Conservation (phyloP, 2,888 invertebrate species). For the Parasteatoda lunata region DNA sequence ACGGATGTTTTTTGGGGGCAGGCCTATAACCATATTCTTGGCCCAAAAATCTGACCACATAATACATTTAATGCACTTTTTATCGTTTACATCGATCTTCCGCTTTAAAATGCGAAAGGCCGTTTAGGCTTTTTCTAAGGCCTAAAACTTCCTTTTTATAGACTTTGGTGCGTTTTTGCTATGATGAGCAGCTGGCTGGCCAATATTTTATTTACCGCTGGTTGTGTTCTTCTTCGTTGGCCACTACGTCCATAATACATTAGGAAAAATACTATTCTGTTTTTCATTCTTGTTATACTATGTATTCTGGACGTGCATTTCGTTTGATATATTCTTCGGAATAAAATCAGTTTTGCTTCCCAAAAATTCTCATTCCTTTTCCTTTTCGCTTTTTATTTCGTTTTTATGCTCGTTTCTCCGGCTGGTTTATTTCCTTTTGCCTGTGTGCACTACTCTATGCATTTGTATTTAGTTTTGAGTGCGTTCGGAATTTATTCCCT, state of each 20-base stretch:
- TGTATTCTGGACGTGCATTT: slow-evolving; percentile 63
- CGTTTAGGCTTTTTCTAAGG: slow-evolving; percentile 24
- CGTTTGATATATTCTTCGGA: slow-evolving; percentile 53
- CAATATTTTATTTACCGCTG: slow-evolving; percentile 66
- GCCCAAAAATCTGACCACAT: slow-evolving; percentile 63
- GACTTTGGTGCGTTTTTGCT: slow-evolving; percentile 47
- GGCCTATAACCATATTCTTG: slow-evolving; percentile 64
- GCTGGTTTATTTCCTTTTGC: slow-evolving; percentile 55
- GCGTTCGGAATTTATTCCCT: slow-evolving; percentile 46
- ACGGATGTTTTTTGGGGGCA: slow-evolving; percentile 49
- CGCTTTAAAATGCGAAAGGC: slow-evolving; percentile 62
- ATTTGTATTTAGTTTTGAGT: slow-evolving; percentile 55
- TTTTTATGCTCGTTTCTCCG: slow-evolving; percentile 56
- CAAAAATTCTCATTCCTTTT: slow-evolving; percentile 44
- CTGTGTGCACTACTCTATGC: slow-evolving; percentile 25
- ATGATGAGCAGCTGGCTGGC: slow-evolving; percentile 64
- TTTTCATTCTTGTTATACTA: slow-evolving; percentile 59
- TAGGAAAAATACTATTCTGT: slow-evolving; percentile 56
- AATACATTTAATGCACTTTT: slow-evolving; percentile 69
- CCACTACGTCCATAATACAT: slow-evolving; percentile 63
- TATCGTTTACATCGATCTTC: slow-evolving; percentile 57
- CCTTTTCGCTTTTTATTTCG: slow-evolving; percentile 55
- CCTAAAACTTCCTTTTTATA: slow-evolving; percentile 44
- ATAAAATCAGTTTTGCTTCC: slow-evolving; percentile 62
- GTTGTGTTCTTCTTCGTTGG: slow-evolving; percentile 35